Percentiles rank a stretch among this genome's conserved stretches.
Conservation (phyloP, 2,797 vertebrate genomes). For the Hypotaenidia philippensis region DNA sequence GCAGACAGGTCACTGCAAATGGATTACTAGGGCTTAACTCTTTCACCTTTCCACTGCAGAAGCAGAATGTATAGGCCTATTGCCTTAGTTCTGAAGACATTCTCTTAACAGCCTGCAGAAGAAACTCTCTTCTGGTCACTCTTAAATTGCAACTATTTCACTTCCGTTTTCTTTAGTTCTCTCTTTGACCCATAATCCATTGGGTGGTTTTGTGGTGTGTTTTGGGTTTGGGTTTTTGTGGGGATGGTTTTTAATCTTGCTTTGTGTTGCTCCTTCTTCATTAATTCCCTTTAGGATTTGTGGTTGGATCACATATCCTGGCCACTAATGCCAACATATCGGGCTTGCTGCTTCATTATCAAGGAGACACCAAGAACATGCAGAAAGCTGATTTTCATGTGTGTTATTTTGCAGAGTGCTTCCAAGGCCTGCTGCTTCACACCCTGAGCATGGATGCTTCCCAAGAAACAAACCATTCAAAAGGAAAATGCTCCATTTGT, state of each 20-base stretch:
- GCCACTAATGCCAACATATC: not conserved
- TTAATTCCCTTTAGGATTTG: not conserved
- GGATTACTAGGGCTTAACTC: not conserved
- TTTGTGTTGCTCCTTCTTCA: not conserved
- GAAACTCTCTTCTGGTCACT: not conserved
- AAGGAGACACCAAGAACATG: not conserved
- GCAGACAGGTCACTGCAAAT: not conserved
- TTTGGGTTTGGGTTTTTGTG: not conserved
- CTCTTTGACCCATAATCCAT: not conserved
- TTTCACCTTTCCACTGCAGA: not conserved
- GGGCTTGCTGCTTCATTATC: not conserved
- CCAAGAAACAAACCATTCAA: not conserved
- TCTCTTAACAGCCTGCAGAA: not conserved
- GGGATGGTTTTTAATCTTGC: not conserved
- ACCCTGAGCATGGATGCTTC: not conserved
- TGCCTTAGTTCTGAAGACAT: not conserved
- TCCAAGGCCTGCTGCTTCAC: not conserved
- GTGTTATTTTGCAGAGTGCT: not conserved
- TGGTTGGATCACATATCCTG: not conserved
- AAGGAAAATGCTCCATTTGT: not conserved
- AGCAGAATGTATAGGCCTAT: not conserved
- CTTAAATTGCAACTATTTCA: not conserved
- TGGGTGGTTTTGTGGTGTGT: not conserved
- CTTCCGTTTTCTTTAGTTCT: not conserved
- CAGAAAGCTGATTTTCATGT: not conserved